phyloP scores from a whole-genome alignment of 2,888 invertebrate species.

The Tetropium fuscum region DNA sequence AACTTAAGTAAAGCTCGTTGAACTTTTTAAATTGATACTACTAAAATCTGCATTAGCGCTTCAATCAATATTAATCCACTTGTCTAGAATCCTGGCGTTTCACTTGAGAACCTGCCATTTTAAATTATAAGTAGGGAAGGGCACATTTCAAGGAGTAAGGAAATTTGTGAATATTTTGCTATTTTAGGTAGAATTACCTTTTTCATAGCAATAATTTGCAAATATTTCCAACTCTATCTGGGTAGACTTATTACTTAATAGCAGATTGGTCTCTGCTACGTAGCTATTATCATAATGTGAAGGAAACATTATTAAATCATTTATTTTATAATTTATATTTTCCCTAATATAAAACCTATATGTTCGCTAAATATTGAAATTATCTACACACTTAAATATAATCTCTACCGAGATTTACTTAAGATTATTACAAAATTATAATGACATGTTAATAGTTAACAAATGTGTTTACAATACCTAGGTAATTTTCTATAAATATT shows the following conservation, averaged over 20 bases:
- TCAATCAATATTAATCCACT: slow-evolving; percentile 17
- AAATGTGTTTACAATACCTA: slow-evolving; percentile 10
- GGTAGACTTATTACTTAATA: slow-evolving; percentile 19
- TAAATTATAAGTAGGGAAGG: slow-evolving; percentile 34
- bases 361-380: too few relatives aligned
- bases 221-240: slow-evolving; percentile 21
- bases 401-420: slow-evolving; percentile 21
- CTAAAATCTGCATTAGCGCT: slow-evolving; percentile 18
- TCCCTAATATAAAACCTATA: slow-evolving; percentile 7
- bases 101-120: slow-evolving; percentile 21
- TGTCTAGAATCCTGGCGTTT: slow-evolving; percentile 27
- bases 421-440: slow-evolving; percentile 19
- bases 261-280: slow-evolving; percentile 24
- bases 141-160: slow-evolving; percentile 27
- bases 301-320: slow-evolving; percentile 17
- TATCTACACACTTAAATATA: too few relatives aligned
- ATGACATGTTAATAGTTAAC: background rate
- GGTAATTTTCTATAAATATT: slow-evolving; percentile 17
- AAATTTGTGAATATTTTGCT: slow-evolving; percentile 16
- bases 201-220: slow-evolving; percentile 1
- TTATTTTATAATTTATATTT: slow-evolving; percentile 11
- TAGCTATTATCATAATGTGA: slow-evolving; percentile 19
- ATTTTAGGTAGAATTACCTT: too few relatives aligned
- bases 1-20: slow-evolving; percentile 26
- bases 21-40: slow-evolving; percentile 12